Base-by-base conservation (phyloP, 2,797 vertebrate species). In the Chloroceryle inda region DNA sequence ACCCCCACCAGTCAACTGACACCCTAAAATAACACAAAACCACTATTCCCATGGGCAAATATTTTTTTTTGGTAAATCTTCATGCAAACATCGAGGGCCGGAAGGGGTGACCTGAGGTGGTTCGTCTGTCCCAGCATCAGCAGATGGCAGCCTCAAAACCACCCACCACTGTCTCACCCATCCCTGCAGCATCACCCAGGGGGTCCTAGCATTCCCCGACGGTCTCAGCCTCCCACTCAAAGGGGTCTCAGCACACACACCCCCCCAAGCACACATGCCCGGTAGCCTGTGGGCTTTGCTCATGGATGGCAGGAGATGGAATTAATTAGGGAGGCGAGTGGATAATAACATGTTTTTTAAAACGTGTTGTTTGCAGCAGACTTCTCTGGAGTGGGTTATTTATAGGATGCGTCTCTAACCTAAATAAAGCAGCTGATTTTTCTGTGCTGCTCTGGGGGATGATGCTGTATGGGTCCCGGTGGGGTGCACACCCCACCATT, bases 291-390 rank as follows among this genome's bases (percentile, higher is more conserved):
- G 1, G 82, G 50, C 61, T 80, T 73, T 0, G 1, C 82, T 93
- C 56, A 22, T 1, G 49, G 68, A 55, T 88, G 76, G 68, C 67
- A 42, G 89, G 80, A 92, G 83, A 73, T 55, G 63, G 91, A 84
- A 93, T 92, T 95, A 92, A 96, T 92, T 93, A 93, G 91, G 53
- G 68, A 93, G 64, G 64, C 85, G 95, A 93, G 91, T 88, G 86
- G 86, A 93, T 96, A 97, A 95, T 94, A 81, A 95, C 55, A 87
- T 44, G 91, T 63, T 94, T 96, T 94, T 92, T 84, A 92, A 92
- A 81, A 78, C 16, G 0, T 52, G 88, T 44, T 92, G 82, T 77
- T 88, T 59, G 92, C 80, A 63, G 79, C 81, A 87, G 85, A 72
- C 59, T 78, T 88, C 87, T 88, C 66, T 47, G 33, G 86, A 77